Conservation (phyloP, 37 sponge, comb jelly and placozoan species). For the Ephydatia muelleri region DNA sequence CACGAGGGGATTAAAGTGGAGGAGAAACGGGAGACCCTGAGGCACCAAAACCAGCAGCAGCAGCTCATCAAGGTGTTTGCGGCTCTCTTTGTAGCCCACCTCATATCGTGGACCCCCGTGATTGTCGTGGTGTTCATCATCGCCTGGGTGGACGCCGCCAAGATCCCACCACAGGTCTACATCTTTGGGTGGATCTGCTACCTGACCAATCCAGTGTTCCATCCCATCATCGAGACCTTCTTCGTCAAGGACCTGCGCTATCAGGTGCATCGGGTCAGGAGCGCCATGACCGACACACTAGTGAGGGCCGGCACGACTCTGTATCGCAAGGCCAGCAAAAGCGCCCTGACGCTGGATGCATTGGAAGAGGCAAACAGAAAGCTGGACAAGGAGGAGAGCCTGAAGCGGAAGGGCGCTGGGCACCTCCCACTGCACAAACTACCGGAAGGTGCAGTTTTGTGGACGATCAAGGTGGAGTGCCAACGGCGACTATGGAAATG, state of each 20-base stretch:
- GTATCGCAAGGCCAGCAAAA: not conserved
- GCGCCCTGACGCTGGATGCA: not conserved
- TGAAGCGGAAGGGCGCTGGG: not conserved
- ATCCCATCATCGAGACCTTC: slow-evolving; percentile 78
- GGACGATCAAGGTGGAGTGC: too few relatives aligned
- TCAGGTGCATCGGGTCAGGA: slow-evolving; percentile 7
- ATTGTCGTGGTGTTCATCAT: slow-evolving; percentile 33
- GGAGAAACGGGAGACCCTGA: slow-evolving; percentile 1
- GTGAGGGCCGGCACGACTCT: slow-evolving; percentile 20
- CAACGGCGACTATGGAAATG: too few relatives aligned
- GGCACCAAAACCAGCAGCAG: slow-evolving; percentile 57
- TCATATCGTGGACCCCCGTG: slow-evolving; percentile 61
- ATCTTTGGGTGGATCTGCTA: slow-evolving; percentile 59
- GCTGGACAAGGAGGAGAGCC: not conserved
- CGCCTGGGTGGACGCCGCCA: not conserved
- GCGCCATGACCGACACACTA: not conserved
- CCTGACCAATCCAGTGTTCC: slow-evolving; percentile 50
- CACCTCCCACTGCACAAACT: not conserved
- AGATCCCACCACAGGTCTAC: slow-evolving; percentile 48
- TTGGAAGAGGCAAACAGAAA: slow-evolving; percentile 31
- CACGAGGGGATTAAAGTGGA: not conserved
- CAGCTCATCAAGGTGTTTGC: slow-evolving; percentile 69
- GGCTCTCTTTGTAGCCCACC: slow-evolving; percentile 55
- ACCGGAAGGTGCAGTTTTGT: not conserved
- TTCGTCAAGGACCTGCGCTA: slow-evolving; percentile 72